Evolutionary conservation across 92 coral and sea anemone genomes (phyloP).

Genomic region (Diadumene lineata): DNA sequence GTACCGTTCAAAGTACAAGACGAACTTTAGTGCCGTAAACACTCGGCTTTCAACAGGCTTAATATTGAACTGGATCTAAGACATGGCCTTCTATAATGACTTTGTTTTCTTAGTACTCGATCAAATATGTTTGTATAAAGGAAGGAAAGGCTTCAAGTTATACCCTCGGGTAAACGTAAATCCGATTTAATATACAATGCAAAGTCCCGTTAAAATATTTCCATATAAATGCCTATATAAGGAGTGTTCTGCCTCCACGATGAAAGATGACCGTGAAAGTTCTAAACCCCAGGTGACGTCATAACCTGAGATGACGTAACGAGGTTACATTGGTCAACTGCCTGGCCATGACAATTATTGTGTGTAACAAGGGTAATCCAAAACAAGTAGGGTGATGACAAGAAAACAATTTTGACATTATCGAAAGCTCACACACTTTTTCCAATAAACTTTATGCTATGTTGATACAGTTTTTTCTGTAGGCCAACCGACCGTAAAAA

Average conservation of each 20-base stretch:
- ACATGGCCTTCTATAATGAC: background rate
- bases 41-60: too few relatives aligned
- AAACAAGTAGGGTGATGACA: too few relatives aligned
- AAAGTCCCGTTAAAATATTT: background rate
- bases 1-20: too few relatives aligned
- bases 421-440: too few relatives aligned
- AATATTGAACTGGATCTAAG: background rate
- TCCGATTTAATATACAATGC: conserved; percentile 1
- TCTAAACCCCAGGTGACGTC: background rate
- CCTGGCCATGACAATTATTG: background rate
- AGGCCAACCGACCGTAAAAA: too few relatives aligned
- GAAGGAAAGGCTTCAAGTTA: background rate
- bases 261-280: background rate
- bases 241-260: background rate
- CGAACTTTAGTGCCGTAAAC: too few relatives aligned
- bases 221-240: conserved; percentile 1
- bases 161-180: background rate
- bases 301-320: conserved; percentile 1
- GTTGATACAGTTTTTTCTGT: too few relatives aligned
- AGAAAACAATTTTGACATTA: too few relatives aligned
- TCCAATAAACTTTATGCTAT: too few relatives aligned
- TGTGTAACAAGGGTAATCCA: too few relatives aligned
- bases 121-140: background rate
- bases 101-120: background rate
- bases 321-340: background rate